Conservation (phyloP, 2,888 invertebrate species). For the Xestia ashworthii region DNA sequence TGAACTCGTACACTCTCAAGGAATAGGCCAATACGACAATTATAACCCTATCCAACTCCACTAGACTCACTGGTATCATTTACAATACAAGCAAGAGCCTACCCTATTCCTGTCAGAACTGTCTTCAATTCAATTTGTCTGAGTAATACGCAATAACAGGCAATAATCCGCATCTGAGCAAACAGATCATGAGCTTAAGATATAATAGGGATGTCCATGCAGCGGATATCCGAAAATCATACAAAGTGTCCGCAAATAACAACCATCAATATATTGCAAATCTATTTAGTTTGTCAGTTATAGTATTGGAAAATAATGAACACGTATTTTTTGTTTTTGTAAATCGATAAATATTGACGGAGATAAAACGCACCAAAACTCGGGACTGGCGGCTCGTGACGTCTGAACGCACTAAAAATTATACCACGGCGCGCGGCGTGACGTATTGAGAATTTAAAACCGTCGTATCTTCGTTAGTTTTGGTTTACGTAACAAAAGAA, state of each 20-base stretch:
- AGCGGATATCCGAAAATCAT: not conserved
- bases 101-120: not conserved
- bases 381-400: too few relatives aligned
- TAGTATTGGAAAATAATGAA: too few relatives aligned
- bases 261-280: too few relatives aligned
- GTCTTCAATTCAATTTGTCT: slow-evolving; percentile 54
- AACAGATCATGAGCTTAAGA: slow-evolving; percentile 58
- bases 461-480: too few relatives aligned
- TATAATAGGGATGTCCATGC: slow-evolving; percentile 37
- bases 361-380: too few relatives aligned
- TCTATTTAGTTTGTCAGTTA: too few relatives aligned
- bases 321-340: too few relatives aligned
- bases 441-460: too few relatives aligned
- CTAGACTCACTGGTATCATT: not conserved
- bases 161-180: slow-evolving; percentile 53
- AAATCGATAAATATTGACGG: too few relatives aligned
- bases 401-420: too few relatives aligned
- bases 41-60: not conserved
- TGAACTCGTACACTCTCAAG: not conserved
- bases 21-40: not conserved
- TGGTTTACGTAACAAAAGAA: too few relatives aligned
- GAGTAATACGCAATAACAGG: slow-evolving; percentile 58
- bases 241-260: not conserved
- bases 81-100: not conserved
- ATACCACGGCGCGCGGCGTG: too few relatives aligned